These are phyloP conservation scores for Bombus balteatus DNA, from an alignment of 1,140 invertebrate genomes.

Conservation along the genomic window DNA sequence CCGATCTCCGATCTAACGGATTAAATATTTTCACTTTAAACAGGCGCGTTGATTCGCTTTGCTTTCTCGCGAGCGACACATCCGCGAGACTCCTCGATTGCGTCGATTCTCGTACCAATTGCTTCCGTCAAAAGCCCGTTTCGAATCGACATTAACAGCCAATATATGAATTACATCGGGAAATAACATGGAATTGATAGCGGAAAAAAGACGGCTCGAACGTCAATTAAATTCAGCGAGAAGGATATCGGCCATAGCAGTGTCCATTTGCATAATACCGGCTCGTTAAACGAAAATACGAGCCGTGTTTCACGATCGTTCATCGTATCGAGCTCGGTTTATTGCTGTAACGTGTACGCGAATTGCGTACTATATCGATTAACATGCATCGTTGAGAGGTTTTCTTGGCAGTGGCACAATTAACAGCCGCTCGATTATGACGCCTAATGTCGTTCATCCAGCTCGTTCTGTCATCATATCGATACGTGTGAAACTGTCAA, in stretches of 20 bases:
- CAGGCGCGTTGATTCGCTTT: conserved; percentile 3
- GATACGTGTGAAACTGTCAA: background rate
- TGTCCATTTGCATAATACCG: conserved; percentile 32
- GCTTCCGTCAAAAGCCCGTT: background rate
- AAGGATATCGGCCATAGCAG: background rate
- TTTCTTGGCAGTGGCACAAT: background rate
- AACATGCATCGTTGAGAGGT: background rate
- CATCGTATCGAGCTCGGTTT: conserved; percentile 11
- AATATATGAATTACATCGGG: background rate
- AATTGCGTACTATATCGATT: too few species aligned
- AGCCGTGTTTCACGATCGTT: background rate
- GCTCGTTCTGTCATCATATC: background rate
- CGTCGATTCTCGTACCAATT: background rate
- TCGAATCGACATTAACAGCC: background rate
- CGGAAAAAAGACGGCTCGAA: background rate
- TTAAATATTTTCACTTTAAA: conserved; percentile 42
- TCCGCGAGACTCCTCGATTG: too few species aligned
- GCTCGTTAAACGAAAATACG: conserved; percentile 39
- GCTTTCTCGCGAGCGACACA: background rate
- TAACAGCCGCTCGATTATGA: too few species aligned
- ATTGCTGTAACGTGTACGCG: conserved; percentile 9
- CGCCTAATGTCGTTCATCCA: background rate
- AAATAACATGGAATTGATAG: background rate
- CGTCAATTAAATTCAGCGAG: conserved; percentile 1
- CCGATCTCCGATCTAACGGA: background rate